These are phyloP conservation scores for Zeugodacus cucurbitae DNA, from an alignment of 1,140 invertebrate genomes.

Conservation along the genomic window DNA sequence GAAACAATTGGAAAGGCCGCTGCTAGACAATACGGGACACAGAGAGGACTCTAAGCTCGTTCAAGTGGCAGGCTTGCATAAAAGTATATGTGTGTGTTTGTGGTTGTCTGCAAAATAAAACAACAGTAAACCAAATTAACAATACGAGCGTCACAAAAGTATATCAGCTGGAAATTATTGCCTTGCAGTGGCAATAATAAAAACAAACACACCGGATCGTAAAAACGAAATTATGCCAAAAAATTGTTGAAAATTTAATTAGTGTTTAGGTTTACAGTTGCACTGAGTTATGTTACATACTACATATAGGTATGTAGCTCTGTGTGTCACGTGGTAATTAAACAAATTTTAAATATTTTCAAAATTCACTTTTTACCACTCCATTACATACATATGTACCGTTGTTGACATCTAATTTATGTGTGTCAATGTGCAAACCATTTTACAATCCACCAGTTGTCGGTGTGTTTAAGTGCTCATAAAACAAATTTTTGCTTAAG, in stretches of 20 bases:
- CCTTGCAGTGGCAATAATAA: background rate
- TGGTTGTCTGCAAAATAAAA: background rate
- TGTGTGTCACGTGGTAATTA: background rate
- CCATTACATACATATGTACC: background rate
- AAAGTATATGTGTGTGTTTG: background rate
- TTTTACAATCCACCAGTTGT: background rate
- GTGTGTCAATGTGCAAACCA: background rate
- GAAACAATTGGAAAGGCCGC: background rate
- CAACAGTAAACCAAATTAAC: background rate
- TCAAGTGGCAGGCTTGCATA: background rate
- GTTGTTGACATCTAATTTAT: conserved; percentile 11
- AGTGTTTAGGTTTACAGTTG: background rate
- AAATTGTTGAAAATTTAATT: conserved; percentile 12
- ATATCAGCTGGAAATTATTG: conserved; percentile 7
- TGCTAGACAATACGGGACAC: background rate
- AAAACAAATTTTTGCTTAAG: background rate
- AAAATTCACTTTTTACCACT: background rate
- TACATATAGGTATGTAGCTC: background rate
- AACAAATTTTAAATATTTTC: background rate
- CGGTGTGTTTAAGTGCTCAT: background rate
- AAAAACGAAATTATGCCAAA: conserved; percentile 24
- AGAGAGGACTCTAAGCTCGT: background rate
- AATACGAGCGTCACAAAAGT: background rate
- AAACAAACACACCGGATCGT: background rate
- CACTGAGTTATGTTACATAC: background rate